Base-by-base conservation (phyloP, 1,140 invertebrate species). In the Agrypnia vestita region DNA sequence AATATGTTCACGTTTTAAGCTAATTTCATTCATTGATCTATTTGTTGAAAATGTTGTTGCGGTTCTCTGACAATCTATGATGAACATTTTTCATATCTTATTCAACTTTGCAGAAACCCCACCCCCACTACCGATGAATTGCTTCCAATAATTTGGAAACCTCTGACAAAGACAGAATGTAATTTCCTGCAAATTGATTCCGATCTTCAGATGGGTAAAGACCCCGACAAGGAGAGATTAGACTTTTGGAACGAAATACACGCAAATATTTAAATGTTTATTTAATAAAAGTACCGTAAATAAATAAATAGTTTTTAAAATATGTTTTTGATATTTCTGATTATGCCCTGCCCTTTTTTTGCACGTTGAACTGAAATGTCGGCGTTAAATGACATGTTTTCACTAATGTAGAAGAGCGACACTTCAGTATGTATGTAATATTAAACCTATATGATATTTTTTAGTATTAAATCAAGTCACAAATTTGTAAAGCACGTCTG, bases 121-220 rank as follows among this genome's bases (percentile, higher is more conserved):
- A 83, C 82, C 43, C 82, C 82, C 47, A 46, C 19, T 11, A 15
- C 9, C 15, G 82, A 83, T 74, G 49, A 81, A 15, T 3, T 74
- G 13, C 3, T 81, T 19, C 21, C 62, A 51, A 49, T 81, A 25
- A 77, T 76, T 61, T 83, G 82, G 82, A 79, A 83, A 21, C 77
- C 82, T 49, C 15, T 81, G n/a, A 77, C 55, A 11, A n/a, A 43
- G 25, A 44, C 44, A 4, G 59, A 73, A 19, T n/a, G 72, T n/a
- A 64, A 84, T 78, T 86, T 76, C 67, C 76, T 86, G 35, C 81
- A 84, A 61, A 85, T 86, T 72, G 84, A 79, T 3, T 74, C 76
- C 17, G 80, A 84, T 44, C 76, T 85, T 61, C 78, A 76, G 64
- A 13, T 76, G 4, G 82, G 74, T 25, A 67, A 71, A 11, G 76